Percentiles rank a stretch among this genome's conserved stretches.
These are phyloP conservation scores for Oenanthe oenanthe DNA, from an alignment of 2,113 vertebrate genomes.

Conservation along the genomic window DNA sequence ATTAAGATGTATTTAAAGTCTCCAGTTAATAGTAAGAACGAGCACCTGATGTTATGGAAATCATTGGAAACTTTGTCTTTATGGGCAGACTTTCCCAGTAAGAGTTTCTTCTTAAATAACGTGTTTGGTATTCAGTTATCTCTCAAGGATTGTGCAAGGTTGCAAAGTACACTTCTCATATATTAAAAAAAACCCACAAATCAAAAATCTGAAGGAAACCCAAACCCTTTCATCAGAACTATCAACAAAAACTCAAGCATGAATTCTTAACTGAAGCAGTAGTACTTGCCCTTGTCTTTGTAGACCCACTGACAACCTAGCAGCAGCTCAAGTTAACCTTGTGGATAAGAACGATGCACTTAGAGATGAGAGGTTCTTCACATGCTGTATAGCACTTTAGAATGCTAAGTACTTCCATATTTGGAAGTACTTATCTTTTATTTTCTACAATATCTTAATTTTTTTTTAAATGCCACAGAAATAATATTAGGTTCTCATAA, in stretches of 20 bases:
- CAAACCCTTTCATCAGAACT: not conserved
- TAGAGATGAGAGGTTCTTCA: conserved; percentile 43
- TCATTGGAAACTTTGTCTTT: not conserved
- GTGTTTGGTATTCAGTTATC: not conserved
- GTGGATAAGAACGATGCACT: conserved; percentile 7
- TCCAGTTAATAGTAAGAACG: not conserved
- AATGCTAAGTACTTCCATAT: conserved; percentile 9
- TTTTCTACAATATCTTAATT: conserved; percentile 18
- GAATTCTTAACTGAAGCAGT: not conserved
- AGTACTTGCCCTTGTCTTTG: not conserved
- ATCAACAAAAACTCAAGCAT: not conserved
- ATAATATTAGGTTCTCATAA: not conserved
- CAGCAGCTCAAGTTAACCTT: not conserved
- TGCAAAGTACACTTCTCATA: not conserved
- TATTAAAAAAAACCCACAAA: not conserved
- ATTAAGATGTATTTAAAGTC: not conserved
- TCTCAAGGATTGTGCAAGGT: not conserved
- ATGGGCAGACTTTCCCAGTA: not conserved
- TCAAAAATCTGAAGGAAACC: rapidly evolving
- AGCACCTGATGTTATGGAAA: not conserved
- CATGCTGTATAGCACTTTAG: not conserved
- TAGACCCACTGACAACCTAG: not conserved
- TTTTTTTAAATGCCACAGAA: not conserved
- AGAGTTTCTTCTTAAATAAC: not conserved
- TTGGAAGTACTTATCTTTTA: conserved; percentile 10